A percentile compares a stretch with the other conserved stretches of the same genome.
Evolutionary conservation across 2,888 invertebrate species (phyloP).

Genomic region (Auanema freiburgensis): DNA sequence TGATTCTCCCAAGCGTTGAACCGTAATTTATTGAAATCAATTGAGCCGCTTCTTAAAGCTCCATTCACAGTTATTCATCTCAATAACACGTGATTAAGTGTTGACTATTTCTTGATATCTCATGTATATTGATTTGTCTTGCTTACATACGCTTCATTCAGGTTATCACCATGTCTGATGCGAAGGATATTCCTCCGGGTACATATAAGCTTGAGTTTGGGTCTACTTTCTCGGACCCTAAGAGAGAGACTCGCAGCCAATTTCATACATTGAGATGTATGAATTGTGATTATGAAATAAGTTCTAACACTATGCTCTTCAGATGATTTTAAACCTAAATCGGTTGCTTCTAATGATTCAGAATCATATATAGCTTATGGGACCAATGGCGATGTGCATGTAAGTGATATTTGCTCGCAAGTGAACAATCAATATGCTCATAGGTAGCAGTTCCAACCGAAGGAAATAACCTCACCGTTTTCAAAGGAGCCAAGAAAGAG

Average conservation of each 20-base stretch:
- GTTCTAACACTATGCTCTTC: conserved; percentile 15
- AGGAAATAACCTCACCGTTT: conserved; percentile 50
- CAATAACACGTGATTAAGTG: no score
- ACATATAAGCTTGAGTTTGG: conserved; percentile 54
- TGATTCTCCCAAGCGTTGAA: no score
- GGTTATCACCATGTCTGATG: conserved; percentile 26
- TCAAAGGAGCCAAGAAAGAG: conserved; percentile 56
- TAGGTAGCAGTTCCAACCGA: conserved; percentile 54
- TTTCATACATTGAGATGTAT: conserved; percentile 52
- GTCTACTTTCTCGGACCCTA: conserved; percentile 30
- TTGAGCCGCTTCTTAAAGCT: no score
- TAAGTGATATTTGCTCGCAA: conserved; percentile 18
- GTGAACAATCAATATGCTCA: not conserved
- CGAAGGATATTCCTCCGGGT: conserved; percentile 48
- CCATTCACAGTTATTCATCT: no score
- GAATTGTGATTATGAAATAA: conserved; percentile 8
- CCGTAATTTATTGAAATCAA: no score
- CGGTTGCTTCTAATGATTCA: conserved; percentile 40
- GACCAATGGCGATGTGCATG: conserved; percentile 54
- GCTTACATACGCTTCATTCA: no score
- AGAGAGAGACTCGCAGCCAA: conserved; percentile 18
- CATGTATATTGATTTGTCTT: no score
- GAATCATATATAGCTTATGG: conserved; percentile 55
- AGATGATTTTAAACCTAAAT: conserved; percentile 62
- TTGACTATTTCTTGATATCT: no score